Conservation (phyloP, 2,797 vertebrate genomes). For the Rhinatrema bivittatum region DNA sequence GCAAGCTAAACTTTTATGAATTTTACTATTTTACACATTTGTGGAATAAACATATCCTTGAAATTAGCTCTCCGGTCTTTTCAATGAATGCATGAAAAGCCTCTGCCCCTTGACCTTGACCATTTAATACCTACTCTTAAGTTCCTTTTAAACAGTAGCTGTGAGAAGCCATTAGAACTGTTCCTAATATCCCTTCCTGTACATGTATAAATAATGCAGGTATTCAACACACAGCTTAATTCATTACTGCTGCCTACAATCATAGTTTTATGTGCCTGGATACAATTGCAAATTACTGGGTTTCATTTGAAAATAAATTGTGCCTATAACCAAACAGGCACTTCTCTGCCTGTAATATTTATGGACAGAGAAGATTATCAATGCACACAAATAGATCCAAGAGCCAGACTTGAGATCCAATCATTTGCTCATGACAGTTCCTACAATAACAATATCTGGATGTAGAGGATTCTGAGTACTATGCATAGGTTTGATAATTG, state of each 20-base stretch:
- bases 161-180: slow-evolving; percentile 6
- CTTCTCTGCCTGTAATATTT: background rate
- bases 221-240: slow-evolving; percentile 7
- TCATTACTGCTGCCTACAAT: slow-evolving; percentile 25
- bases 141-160: slow-evolving; percentile 18
- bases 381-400: background rate
- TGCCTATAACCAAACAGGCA: background rate
- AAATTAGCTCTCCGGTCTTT: slow-evolving; percentile 21
- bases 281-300: slow-evolving; percentile 16
- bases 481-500: too few relatives aligned
- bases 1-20: slow-evolving; percentile 39
- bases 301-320: slow-evolving; percentile 24
- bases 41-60: slow-evolving; percentile 39
- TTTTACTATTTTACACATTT: slow-evolving; percentile 48
- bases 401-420: too few relatives aligned
- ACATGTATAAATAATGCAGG: slow-evolving; percentile 28
- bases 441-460: too few relatives aligned
- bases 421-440: too few relatives aligned
- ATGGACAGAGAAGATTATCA: background rate
- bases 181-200: slow-evolving; percentile 23
- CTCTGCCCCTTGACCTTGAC: slow-evolving; percentile 19
- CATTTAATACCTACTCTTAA: slow-evolving; percentile 9
- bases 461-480: too few relatives aligned
- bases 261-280: background rate
- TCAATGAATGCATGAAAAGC: slow-evolving; percentile 24